A percentile compares a stretch with the other conserved stretches of the same genome.
Conservation (phyloP, 2,113 vertebrate species). For the Cavia porcellus region DNA sequence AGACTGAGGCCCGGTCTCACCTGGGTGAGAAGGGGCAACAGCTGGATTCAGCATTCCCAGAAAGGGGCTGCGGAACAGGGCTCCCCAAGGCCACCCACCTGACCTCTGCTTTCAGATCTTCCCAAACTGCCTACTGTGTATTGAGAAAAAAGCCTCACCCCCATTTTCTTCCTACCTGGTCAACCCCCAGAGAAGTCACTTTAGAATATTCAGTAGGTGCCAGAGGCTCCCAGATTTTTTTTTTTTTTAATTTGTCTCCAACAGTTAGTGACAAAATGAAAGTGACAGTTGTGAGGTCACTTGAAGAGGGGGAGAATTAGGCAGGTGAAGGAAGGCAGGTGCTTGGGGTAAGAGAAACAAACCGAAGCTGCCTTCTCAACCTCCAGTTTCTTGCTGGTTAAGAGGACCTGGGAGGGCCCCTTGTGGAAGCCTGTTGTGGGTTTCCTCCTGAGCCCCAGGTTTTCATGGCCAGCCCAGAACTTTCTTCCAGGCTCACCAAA, state of each 20-base stretch:
- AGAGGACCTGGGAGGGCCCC: too few species aligned
- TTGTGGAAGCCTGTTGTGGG: accelerated
- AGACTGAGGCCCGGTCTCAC: conserved; percentile 70
- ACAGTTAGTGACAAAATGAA: conserved; percentile 92
- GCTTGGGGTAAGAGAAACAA: conserved; percentile 84
- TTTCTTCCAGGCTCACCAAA: background rate
- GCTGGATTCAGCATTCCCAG: accelerated
- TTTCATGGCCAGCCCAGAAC: too few species aligned
- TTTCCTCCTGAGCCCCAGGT: background rate
- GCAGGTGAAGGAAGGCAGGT: conserved; percentile 88
- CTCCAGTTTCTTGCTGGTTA: too few species aligned
- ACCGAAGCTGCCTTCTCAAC: conserved; percentile 40
- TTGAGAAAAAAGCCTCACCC: conserved; percentile 87
- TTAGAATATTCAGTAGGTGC: conserved; percentile 93
- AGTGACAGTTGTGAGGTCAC: conserved; percentile 91
- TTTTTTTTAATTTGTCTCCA: conserved; percentile 93
- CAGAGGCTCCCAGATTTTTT: conserved; percentile 92
- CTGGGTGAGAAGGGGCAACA: accelerated
- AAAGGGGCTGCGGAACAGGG: accelerated
- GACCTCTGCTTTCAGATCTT: conserved; percentile 85
- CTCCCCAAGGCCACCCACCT: accelerated
- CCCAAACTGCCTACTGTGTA: conserved; percentile 86
- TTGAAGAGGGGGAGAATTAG: conserved; percentile 91
- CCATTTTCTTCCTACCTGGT: conserved; percentile 78
- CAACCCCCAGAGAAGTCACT: conserved; percentile 92